Evolutionary conservation across 2,113 vertebrate genomes (phyloP), one percentile per base, ranked within the genome.

Genomic region (Heliornis fulica): DNA sequence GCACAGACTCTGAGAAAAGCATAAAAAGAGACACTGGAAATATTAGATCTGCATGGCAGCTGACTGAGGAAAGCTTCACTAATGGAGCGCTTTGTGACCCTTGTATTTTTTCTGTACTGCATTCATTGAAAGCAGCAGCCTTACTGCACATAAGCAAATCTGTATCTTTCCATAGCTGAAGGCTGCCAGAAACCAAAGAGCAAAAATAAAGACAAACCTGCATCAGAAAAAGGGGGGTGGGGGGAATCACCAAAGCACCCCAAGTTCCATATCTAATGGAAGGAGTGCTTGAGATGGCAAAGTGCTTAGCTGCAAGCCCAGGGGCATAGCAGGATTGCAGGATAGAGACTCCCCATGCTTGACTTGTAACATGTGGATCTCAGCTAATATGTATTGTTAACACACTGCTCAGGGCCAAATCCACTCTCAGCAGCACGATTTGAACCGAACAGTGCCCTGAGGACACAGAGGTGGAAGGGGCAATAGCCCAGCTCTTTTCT

Each of bases 231-330:
- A n/a, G n/a, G n/a, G n/a, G n/a, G 45, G 7, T 15, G 17, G 48
- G 23, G 48, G 22, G 13, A 5, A 9, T 1, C 22, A 76, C 7
- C n/a, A 75, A 61, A 81, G 66, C 51, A 68, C 56, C 25, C 13
- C 13, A 25, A 95, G 83, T 64, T 71, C 76, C 11, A 10, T 7
- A 72, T 88, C 28, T 93, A 93, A 89, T 94, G 89, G 94, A 95
- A 79, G 40, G 69, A 83, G 83, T 90, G 65, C 54, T 81, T 81
- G 61, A 82, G 85, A 93, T 56, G 40, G 87, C 89, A 79, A 80
- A 91, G 92, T 83, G 78, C 91, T 89, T 92, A 94, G 69, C 65
- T 87, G 53, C 38, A 56, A 86, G 89, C 90, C 87, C 72, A 72
- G 53, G 84, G 95, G 89, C 78, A 34, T 18, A 46, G 60, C 14